Conservation (phyloP, 2,797 vertebrate species). For the Odontamblyopus lacepedii region DNA sequence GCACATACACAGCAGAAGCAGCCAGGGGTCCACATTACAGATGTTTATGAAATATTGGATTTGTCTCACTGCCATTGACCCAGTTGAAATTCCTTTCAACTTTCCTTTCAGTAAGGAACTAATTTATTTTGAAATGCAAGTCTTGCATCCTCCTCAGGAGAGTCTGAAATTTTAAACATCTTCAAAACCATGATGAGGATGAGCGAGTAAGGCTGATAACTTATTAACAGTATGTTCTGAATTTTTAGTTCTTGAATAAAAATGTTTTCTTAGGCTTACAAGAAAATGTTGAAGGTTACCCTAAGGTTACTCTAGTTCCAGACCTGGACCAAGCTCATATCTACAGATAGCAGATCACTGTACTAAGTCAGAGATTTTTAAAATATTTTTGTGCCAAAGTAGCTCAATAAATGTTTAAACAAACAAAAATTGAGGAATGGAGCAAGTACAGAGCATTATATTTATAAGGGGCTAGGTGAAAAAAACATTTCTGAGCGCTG, state of each 20-base stretch:
- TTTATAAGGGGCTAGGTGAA: not conserved
- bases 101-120: conserved; percentile 14
- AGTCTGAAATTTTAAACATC: conserved; percentile 4
- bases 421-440: too few species aligned
- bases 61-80: conserved; percentile 41
- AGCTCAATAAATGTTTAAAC: too few species aligned
- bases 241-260: too few species aligned
- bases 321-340: too few species aligned
- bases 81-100: conserved; percentile 25
- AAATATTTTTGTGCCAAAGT: too few species aligned
- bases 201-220: not conserved
- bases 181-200: not conserved
- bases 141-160: conserved; percentile 14
- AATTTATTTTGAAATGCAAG: conserved; percentile 18
- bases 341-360: too few species aligned
- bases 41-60: conserved; percentile 45
- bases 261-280: too few species aligned
- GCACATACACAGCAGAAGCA: conserved; percentile 28
- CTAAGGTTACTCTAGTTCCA: too few species aligned
- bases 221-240: not conserved
- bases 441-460: not conserved
- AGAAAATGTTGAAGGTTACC: too few species aligned
- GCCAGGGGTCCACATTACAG: conserved; percentile 34
- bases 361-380: too few species aligned
- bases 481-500: not conserved